A percentile compares a stretch with the other conserved stretches of the same genome.
These are phyloP conservation scores for Sternotherus odoratus DNA, from an alignment of 2,797 vertebrate genomes.

Conservation along the genomic window DNA sequence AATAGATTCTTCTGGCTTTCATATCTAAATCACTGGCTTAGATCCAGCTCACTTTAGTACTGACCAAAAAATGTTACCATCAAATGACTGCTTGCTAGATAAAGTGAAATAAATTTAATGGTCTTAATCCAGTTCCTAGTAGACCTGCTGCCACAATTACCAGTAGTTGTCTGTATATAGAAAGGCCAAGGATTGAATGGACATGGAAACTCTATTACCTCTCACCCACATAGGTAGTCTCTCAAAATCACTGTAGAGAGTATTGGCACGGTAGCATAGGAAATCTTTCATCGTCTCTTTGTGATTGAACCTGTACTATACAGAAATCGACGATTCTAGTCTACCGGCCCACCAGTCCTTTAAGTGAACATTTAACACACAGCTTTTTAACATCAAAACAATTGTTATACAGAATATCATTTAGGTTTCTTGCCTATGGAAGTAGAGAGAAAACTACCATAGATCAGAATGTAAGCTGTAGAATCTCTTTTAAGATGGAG, in stretches of 20 bases:
- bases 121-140: background rate
- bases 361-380: background rate
- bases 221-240: background rate
- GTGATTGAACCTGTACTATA: background rate
- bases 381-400: accelerated
- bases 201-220: background rate
- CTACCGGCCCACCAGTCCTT: background rate
- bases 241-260: background rate
- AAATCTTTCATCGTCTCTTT: background rate
- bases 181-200: background rate
- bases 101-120: background rate
- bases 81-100: accelerated
- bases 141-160: accelerated
- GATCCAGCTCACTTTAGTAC: background rate
- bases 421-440: background rate
- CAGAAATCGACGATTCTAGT: background rate
- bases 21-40: background rate
- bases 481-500: background rate
- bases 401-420: accelerated
- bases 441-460: background rate
- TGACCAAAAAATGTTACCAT: background rate
- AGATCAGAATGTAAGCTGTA: background rate
- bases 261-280: background rate
- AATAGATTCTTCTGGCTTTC: background rate
- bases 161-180: accelerated